phyloP scores from a whole-genome alignment of 2,113 vertebrate genomes.

The Lamprotornis superbus region DNA sequence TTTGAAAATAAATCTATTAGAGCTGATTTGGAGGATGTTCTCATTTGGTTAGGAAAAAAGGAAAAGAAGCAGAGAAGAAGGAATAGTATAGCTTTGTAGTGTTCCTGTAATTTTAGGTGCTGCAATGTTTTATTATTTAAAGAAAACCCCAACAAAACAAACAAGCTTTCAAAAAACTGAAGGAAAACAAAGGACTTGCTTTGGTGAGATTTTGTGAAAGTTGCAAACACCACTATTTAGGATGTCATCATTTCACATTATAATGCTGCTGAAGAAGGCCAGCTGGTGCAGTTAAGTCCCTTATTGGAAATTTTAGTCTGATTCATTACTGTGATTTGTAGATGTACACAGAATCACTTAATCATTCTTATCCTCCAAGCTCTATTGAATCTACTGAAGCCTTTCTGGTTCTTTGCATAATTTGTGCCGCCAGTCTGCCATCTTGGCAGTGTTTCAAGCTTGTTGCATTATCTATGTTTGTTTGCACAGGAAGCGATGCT shows the following conservation, averaged over 20 bases:
- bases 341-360: slow-evolving; percentile 70
- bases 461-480: slow-evolving; percentile 57
- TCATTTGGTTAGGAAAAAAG: neutral
- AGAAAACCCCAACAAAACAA: neutral
- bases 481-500: slow-evolving; percentile 65
- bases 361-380: slow-evolving; percentile 67
- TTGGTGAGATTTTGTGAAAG: neutral
- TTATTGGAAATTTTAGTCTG: slow-evolving; percentile 71
- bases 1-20: neutral
- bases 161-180: neutral
- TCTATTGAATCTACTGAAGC: slow-evolving; percentile 62
- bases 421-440: slow-evolving; percentile 68
- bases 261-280: slow-evolving; percentile 54
- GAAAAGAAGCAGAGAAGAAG: neutral
- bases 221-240: slow-evolving; percentile 46
- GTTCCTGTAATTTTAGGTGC: neutral
- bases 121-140: neutral
- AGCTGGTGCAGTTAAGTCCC: slow-evolving; percentile 69
- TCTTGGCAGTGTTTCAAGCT: slow-evolving; percentile 62
- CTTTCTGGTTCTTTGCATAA: slow-evolving; percentile 70
- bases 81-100: neutral
- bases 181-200: slow-evolving; percentile 9
- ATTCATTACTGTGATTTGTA: slow-evolving; percentile 77
- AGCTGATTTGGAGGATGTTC: neutral
- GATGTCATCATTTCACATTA: slow-evolving; percentile 58